Base-by-base conservation (phyloP, 2,113 vertebrate species). In the Marcusenius ussheri region DNA sequence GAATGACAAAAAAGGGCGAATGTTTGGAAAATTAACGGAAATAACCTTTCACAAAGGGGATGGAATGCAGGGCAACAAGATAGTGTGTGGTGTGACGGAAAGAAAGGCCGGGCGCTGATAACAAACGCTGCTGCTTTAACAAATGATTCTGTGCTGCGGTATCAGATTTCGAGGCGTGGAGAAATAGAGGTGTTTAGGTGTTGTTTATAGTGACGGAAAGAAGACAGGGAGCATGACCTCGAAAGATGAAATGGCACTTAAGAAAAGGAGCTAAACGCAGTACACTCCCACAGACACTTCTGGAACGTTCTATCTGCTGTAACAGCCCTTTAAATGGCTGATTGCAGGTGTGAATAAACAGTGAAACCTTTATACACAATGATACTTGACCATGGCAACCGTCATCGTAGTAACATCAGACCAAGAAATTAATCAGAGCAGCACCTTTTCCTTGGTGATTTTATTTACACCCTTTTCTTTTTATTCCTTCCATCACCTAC, bases 1-100 rank as follows among this genome's bases (percentile, higher is more conserved):
- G 58, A 51, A 84, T 86, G 83, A 86, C 77, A 86, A 74, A 90
- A 56, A 85, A 89, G 24, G 88, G 58, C 35, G 70, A 50, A 66
- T 50, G 88, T 89, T 89, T 83, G 85, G 17, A 39, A 70, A 70
- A 15, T 80, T 7, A 45, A 80, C 39, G 87, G 1, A 46, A 62
- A 70, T 13, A 24, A 9, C 50, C 51, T 42, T 88, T 90, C 9
- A 47, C 83, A 49, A 45, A 62, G 50, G 74, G 74, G 74, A 17
- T 80, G 35, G 35, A 80, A 80, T 39, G 6, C 74, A 17, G 31
- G 74, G n/a, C 31, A 15, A 21, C 15, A 58, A 90, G 83, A 24
- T n/a, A 84, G 83, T 51, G 21, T 80, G 15, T 19, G 31, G 74
- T 7, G 74, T 15, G 35, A 45, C 31, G 2, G 31, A 35, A 31